Base-by-base conservation (phyloP, 2,888 invertebrate species). In the Drosophila anomalipes region DNA sequence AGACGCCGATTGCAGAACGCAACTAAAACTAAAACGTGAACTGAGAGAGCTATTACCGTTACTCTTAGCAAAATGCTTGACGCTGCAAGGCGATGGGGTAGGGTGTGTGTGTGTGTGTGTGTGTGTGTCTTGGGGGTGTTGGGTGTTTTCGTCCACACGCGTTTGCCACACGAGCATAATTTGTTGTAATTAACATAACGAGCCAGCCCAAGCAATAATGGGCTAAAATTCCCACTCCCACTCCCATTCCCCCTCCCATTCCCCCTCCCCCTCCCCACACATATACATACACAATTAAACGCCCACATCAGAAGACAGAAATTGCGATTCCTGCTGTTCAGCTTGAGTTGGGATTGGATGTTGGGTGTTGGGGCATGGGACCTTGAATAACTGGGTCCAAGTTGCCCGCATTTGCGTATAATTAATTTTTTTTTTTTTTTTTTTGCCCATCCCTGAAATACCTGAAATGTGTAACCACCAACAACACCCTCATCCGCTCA, bases 151-250 rank as follows among this genome's bases (percentile, higher is more conserved):
- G 70, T 52, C 75, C 75, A 68, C 78, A 74, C 68, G 75, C 82
- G 70, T 74, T 78, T 81, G 83, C 83, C 86, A 80, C 88, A 88
- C 74, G 79, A 90, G 90, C 89, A 89, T 90, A 89, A 89, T 89
- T 89, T 89, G 86, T 82, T 91, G 90, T 86, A 91, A 91, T 89
- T 91, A 91, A 89, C 82, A 83, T 82, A 86, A 90, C 89, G 90
- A 86, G 86, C 67, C 80, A 82, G 67, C 88, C 85, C 85, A 82
- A 75, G 88, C 86, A 88, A 86, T 90, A 86, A 88, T 77, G 83
- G 82, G 76, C 81, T 71, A 76, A 71, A 75, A 65, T 78, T 77
- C 65, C 65, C 70, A 70, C 72, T 41, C 62, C 51, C n/a, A 19
- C 51, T 54, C 28, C 5, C 22, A n/a, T n/a, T n/a, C n/a, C n/a